Evolutionary conservation across 2,888 invertebrate genomes (phyloP).

Genomic region (Trichopoda pennipes): DNA sequence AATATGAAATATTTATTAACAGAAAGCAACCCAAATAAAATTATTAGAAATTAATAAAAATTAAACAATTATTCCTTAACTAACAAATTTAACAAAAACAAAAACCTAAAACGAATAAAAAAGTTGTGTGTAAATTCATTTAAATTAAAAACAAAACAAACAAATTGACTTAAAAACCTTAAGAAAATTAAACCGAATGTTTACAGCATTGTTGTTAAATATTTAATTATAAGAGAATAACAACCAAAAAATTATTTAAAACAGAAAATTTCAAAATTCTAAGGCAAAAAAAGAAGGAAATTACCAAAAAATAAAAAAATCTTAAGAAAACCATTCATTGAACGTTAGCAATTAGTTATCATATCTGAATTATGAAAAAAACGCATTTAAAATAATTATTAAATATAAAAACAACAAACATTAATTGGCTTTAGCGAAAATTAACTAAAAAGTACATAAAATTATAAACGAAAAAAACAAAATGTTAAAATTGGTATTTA

Average conservation of each 20-base stretch:
- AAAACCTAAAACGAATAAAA: conserved; percentile 21
- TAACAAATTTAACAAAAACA: conserved; percentile 34
- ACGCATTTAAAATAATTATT: conserved; percentile 6
- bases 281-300: conserved; percentile 9
- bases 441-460: conserved; percentile 28
- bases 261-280: conserved; percentile 49
- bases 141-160: conserved; percentile 3
- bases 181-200: conserved; percentile 35
- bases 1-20: conserved; percentile 1
- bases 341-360: conserved; percentile 66
- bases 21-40: neutral
- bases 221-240: conserved; percentile 39
- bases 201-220: conserved; percentile 63
- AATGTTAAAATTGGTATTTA: conserved; percentile 62
- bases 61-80: conserved; percentile 54
- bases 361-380: conserved; percentile 65
- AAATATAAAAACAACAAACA: conserved; percentile 23
- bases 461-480: conserved; percentile 30
- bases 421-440: conserved; percentile 62
- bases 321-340: too few relatives aligned
- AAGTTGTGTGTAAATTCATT: conserved; percentile 38
- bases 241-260: conserved; percentile 11
- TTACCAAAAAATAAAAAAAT: conserved; percentile 21
- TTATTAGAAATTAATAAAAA: neutral
- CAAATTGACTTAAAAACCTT: conserved; percentile 33